Conservation (phyloP, 2,888 invertebrate genomes). For the Drosophila subquinaria region DNA sequence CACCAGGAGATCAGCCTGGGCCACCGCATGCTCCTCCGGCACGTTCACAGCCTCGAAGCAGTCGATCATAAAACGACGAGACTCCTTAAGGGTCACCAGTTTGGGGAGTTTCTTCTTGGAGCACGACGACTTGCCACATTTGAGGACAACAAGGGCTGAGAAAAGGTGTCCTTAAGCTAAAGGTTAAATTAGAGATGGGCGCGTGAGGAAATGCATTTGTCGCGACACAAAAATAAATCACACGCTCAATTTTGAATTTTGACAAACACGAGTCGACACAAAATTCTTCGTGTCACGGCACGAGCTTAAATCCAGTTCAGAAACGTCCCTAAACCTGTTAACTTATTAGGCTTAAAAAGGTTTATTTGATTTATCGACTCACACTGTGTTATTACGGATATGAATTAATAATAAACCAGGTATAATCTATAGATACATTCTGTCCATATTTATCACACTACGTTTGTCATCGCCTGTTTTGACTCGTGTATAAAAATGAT, state of each 20-base stretch:
- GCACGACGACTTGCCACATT: not conserved
- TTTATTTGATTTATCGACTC: constrained; percentile 25
- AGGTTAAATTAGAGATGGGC: not conserved
- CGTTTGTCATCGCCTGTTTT: constrained; percentile 41
- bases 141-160: not conserved
- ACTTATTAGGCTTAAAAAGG: not conserved
- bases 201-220: not conserved
- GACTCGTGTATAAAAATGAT: constrained; percentile 29
- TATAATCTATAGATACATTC: constrained; percentile 8
- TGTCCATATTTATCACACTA: constrained; percentile 13
- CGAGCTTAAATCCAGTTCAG: not conserved
- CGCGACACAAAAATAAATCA: not conserved
- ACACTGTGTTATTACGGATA: constrained; percentile 25
- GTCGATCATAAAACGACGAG: constrained; percentile 88
- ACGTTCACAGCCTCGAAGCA: constrained; percentile 90
- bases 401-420: constrained; percentile 19
- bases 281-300: not conserved
- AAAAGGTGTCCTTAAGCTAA: not conserved
- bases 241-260: not conserved
- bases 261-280: no score
- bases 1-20: constrained; percentile 89
- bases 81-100: constrained; percentile 62
- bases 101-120: not conserved
- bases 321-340: not conserved
- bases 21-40: constrained; percentile 87